Conservation (phyloP, 1,140 invertebrate genomes). For the Luehdorfia chinensis region DNA sequence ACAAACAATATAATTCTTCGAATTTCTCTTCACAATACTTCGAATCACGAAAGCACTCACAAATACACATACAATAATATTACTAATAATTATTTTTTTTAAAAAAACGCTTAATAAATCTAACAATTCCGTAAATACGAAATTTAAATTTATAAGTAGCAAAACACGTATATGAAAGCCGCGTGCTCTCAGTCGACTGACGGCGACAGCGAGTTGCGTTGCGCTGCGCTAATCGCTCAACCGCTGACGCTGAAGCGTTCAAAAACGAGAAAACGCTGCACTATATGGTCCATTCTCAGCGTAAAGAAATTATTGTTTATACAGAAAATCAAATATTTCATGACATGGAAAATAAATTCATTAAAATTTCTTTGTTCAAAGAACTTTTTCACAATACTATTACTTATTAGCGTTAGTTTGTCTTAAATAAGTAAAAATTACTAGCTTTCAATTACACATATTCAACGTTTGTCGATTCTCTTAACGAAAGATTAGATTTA, state of each 20-base stretch:
- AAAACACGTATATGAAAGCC: slow-evolving; percentile 21
- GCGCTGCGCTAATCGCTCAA: no score
- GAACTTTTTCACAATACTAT: no score
- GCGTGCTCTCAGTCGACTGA: slow-evolving; percentile 35
- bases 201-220: not conserved
- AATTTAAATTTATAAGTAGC: slow-evolving; percentile 20
- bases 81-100: not conserved
- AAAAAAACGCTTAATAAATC: slow-evolving; percentile 3
- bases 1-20: slow-evolving; percentile 5
- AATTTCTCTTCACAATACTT: slow-evolving; percentile 9
- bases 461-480: no score
- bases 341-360: not conserved
- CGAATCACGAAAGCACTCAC: slow-evolving; percentile 6
- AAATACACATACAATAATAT: slow-evolving; percentile 1
- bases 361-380: no score
- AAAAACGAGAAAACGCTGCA: slow-evolving; percentile 12
- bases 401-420: no score
- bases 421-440: no score
- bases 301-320: not conserved
- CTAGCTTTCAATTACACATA: no score
- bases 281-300: slow-evolving; percentile 5
- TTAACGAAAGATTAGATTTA: no score
- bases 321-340: not conserved
- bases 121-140: slow-evolving; percentile 22
- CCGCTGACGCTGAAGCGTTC: no score